Base-by-base conservation (phyloP, 64 coral and sea anemone species). In the Montipora capricornis region DNA sequence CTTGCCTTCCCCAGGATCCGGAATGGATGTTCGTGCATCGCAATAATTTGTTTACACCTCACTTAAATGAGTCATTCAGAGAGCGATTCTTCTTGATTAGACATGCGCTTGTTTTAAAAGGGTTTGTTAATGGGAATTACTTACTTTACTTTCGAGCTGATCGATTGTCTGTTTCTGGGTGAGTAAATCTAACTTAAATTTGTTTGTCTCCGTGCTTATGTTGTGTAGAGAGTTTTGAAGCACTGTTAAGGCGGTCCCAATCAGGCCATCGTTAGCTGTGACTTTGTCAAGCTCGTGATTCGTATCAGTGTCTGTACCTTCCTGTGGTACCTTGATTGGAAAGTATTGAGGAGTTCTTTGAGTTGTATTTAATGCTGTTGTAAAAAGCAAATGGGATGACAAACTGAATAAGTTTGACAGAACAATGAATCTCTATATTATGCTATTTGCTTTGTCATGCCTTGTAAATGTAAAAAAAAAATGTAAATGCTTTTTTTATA, bases 161-260 rank as follows among this genome's bases (percentile, higher is more conserved):
- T 61, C 24, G 8, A 81, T 19, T 81, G 12, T 59, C n/a, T 60
- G 51, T 81, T 60, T 81, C 20, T 81, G 79, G 17, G 6, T 61
- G 2, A 16, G 10, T 24, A 81, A 1, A 49, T 60, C 55, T 11
- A 60, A 58, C 9, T 61, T 81, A 4, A 81, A 11, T 37, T 81
- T 81, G 79, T 60, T 81, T 61, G 51, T 57, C 20, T 20, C 24
- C 10, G 5, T 20, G 8, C 10, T 81, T 37, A 81, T 7, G 20
- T 51, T 60, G 57, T 81, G 79, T 10, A 81, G 20, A n/a, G 79
- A 60, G 22, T 81, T 61, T 37, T 81, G 79, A 2, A 81, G 79
- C 6, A 81, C 79, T 44, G 79, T 81, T 81, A 62, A 37, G n/a
- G 79, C 49, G 4, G n/a, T 81, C 20, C 79, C 61, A 37, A 81